These are phyloP conservation scores for Gopherus evgoodei DNA, from an alignment of 2,113 vertebrate species.

Conservation along the genomic window DNA sequence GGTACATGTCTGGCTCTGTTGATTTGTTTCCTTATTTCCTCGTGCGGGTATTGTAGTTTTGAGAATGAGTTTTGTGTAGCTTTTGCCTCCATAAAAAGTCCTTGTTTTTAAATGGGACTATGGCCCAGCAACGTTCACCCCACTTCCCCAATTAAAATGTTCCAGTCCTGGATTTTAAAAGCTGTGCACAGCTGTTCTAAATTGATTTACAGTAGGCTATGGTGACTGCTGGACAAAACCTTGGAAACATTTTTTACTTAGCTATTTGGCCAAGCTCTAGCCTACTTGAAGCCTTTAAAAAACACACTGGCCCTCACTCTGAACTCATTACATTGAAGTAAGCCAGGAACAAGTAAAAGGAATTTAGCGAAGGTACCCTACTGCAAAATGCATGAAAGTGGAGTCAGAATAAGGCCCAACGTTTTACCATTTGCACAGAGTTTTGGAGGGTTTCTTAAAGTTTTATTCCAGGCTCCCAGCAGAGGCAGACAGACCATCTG, in stretches of 20 bases:
- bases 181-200: slow-evolving; percentile 58
- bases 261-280: slow-evolving; percentile 17
- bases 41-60: too few species aligned
- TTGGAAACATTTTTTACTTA: slow-evolving; percentile 52
- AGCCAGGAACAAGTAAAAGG: background rate
- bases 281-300: slow-evolving; percentile 37
- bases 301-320: background rate
- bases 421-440: background rate
- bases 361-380: background rate
- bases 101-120: background rate
- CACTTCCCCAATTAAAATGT: slow-evolving; percentile 67
- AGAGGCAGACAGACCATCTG: background rate
- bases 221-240: background rate
- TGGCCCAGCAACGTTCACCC: slow-evolving; percentile 59
- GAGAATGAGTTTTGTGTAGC: background rate
- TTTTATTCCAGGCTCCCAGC: slow-evolving; percentile 20
- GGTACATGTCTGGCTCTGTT: too few species aligned
- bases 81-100: slow-evolving; percentile 1
- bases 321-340: background rate
- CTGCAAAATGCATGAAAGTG: fast-evolving
- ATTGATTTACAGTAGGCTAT: background rate
- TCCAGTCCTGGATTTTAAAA: slow-evolving; percentile 69
- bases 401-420: background rate
- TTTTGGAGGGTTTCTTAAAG: background rate
- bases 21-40: too few species aligned